Evolutionary conservation across 2,888 invertebrate species (phyloP).

Genomic region (Yponomeuta plumbellus): DNA sequence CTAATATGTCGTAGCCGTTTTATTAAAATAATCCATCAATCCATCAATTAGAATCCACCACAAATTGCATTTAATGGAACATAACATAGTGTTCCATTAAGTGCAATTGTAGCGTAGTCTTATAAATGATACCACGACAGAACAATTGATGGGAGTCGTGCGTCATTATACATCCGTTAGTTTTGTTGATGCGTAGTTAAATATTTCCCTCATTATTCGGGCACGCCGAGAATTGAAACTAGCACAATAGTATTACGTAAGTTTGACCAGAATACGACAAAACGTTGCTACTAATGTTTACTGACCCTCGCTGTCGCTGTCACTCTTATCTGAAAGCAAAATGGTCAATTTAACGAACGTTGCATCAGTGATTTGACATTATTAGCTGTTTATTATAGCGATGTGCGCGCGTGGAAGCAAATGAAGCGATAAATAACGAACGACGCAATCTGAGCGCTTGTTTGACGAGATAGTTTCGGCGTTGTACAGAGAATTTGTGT

Average conservation of each 20-base stretch:
- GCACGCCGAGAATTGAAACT: constrained; percentile 57
- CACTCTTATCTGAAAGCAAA: constrained; percentile 89
- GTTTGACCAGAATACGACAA: constrained; percentile 74
- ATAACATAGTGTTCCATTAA: no score
- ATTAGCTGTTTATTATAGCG: constrained; percentile 4
- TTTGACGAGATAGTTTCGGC: constrained; percentile 9
- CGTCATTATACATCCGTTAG: no score
- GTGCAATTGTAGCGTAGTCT: no score
- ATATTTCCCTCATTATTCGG: constrained; percentile 37
- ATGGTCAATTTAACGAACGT: constrained; percentile 25
- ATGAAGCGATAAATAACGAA: constrained; percentile 14
- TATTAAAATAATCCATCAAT: no score
- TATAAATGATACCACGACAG: no score
- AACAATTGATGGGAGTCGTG: no score
- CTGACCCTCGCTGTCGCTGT: constrained; percentile 96
- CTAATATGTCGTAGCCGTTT: no score
- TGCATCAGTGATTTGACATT: constrained; percentile 26
- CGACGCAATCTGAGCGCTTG: constrained; percentile 12
- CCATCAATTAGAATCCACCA: no score
- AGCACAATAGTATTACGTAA: constrained; percentile 65
- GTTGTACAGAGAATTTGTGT: not conserved
- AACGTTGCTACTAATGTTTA: constrained; percentile 70
- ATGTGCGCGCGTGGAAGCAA: constrained; percentile 11
- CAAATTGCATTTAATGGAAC: no score
- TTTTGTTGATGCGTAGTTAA: constrained; percentile 15